These are phyloP conservation scores for Pogona vitticeps DNA, from an alignment of 2,113 vertebrate species.

Conservation along the genomic window DNA sequence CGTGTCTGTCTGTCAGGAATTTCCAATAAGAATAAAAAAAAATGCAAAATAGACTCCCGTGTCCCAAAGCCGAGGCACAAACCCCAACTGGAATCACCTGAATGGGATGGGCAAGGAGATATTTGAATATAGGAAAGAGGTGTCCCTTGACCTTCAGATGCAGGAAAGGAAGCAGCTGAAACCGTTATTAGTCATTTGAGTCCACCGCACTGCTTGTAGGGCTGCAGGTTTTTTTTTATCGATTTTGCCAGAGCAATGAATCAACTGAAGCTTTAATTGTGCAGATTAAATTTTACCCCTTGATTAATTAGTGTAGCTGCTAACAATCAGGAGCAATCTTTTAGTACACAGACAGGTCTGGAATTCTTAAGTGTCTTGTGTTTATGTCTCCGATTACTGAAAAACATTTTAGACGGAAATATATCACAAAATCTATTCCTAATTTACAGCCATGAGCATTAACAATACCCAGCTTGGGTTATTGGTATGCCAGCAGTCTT, in stretches of 20 bases:
- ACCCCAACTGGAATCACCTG: neutral
- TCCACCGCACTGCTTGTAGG: neutral
- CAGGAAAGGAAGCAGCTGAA: neutral
- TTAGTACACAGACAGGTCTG: neutral
- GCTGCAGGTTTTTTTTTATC: neutral
- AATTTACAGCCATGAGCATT: neutral
- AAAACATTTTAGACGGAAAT: conserved; percentile 16
- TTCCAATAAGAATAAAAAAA: conserved; percentile 18
- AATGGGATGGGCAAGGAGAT: neutral
- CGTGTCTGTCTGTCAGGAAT: conserved; percentile 43
- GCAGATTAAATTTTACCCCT: conserved; percentile 27
- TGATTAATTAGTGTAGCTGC: conserved; percentile 28
- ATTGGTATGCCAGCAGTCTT: conserved; percentile 19
- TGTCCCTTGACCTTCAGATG: neutral
- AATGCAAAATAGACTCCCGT: neutral
- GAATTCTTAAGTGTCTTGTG: neutral
- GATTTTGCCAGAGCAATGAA: neutral
- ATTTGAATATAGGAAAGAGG: neutral
- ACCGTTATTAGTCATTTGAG: neutral
- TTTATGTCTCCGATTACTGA: neutral
- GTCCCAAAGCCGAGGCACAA: neutral
- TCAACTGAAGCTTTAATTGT: conserved; percentile 21
- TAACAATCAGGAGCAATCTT: neutral
- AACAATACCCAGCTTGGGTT: conserved; percentile 6
- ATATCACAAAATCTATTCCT: neutral